Evolutionary conservation across 1,140 invertebrate genomes (phyloP).

Genomic region (Pseudomyrmex sp.): DNA sequence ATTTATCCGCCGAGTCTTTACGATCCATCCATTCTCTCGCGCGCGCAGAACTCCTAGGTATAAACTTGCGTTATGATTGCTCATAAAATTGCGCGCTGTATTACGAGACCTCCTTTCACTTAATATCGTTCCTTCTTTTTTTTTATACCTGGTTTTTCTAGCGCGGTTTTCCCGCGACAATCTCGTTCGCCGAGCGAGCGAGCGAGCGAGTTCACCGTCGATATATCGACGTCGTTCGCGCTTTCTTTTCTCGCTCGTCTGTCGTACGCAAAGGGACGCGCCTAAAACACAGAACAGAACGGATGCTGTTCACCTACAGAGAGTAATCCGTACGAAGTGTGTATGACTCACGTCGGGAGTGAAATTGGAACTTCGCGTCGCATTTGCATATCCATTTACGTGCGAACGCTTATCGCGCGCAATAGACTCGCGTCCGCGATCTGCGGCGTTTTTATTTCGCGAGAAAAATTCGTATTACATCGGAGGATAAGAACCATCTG

Average conservation of each 20-base stretch:
- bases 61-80: conserved; percentile 39
- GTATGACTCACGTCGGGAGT: conserved; percentile 37
- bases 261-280: background rate
- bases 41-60: conserved; percentile 13
- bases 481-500: conserved; percentile 44
- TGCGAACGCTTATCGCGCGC: conserved; percentile 11
- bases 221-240: too few relatives aligned
- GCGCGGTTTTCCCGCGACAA: background rate
- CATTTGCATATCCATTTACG: conserved; percentile 64
- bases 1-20: conserved; percentile 55
- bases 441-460: conserved; percentile 8
- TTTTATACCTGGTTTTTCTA: background rate
- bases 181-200: background rate
- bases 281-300: conserved; percentile 24
- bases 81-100: conserved; percentile 41
- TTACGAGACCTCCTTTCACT: background rate
- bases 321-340: conserved; percentile 41
- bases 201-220: too few relatives aligned
- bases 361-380: conserved; percentile 45
- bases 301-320: conserved; percentile 25
- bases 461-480: conserved; percentile 10
- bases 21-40: conserved; percentile 13
- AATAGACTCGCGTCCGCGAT: background rate
- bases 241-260: background rate
- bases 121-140: conserved; percentile 3